These are phyloP conservation scores for Drosophila meridiana DNA, from an alignment of 2,888 invertebrate genomes.

Conservation along the genomic window DNA sequence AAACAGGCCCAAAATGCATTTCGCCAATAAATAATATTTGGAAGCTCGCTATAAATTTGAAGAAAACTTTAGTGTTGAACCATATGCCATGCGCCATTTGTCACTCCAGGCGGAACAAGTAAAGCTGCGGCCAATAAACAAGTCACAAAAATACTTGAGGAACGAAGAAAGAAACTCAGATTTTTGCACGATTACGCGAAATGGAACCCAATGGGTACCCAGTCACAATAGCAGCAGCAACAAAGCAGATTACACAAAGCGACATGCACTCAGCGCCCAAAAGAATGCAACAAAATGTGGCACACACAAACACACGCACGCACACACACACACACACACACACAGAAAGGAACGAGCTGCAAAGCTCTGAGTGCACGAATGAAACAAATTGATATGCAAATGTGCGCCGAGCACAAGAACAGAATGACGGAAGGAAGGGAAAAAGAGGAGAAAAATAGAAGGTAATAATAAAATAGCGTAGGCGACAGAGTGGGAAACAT, in stretches of 20 bases:
- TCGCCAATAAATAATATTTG: constrained; percentile 7
- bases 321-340: not conserved
- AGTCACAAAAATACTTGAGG: constrained; percentile 61
- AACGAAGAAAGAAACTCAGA: constrained; percentile 9
- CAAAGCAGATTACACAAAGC: constrained; percentile 41
- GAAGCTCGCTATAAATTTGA: constrained; percentile 17
- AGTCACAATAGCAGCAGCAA: constrained; percentile 19
- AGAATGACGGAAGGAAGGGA: not conserved
- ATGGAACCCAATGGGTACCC: constrained; percentile 17
- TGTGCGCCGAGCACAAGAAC: constrained; percentile 37
- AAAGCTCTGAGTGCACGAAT: constrained; percentile 66
- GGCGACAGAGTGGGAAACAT: constrained; percentile 26
- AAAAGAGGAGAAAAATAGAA: constrained; percentile 14
- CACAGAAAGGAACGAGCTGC: constrained; percentile 27
- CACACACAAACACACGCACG: constrained; percentile 1
- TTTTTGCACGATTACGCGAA: constrained; percentile 29
- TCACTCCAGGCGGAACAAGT: constrained; percentile 42
- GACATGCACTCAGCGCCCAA: constrained; percentile 41
- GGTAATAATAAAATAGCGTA: constrained; percentile 56
- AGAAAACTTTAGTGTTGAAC: constrained; percentile 9
- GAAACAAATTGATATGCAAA: constrained; percentile 78
- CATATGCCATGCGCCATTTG: constrained; percentile 49
- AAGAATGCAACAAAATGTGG: constrained; percentile 52
- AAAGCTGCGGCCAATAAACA: constrained; percentile 59
- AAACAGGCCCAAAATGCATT: not conserved